phyloP scores from a whole-genome alignment of 1,140 invertebrate genomes.

The Aphidius ervi region DNA sequence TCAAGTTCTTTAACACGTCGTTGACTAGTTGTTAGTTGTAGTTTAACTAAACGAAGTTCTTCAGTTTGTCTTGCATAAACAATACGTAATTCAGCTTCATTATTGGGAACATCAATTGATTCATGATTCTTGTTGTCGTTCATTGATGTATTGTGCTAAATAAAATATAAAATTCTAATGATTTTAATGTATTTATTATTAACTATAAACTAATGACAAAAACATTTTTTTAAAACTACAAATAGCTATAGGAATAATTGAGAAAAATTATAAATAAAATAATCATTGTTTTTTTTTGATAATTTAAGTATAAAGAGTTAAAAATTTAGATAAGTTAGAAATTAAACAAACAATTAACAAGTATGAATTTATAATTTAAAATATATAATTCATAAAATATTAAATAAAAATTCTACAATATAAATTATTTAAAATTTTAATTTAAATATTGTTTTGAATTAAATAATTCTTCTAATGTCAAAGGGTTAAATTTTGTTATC shows the following conservation, averaged over 20 bases:
- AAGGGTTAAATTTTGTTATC: constrained; percentile 26
- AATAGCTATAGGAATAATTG: too few species aligned
- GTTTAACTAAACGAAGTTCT: constrained; percentile 68
- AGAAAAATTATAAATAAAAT: too few species aligned
- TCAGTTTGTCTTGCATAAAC: constrained; percentile 74
- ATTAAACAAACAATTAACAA: too few species aligned
- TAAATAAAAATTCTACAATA: too few species aligned
- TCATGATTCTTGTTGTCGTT: constrained; percentile 47
- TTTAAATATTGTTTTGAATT: not conserved
- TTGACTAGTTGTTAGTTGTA: constrained; percentile 72
- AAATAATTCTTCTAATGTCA: constrained; percentile 9
- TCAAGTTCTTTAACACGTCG: constrained; percentile 73
- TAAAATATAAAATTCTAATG: constrained; percentile 8
- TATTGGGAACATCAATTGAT: constrained; percentile 44
- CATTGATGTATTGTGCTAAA: constrained; percentile 39
- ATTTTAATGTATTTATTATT: constrained; percentile 1
- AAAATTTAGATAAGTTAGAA: too few species aligned
- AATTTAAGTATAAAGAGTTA: too few species aligned
- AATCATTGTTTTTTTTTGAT: too few species aligned
- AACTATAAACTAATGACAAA: constrained; percentile 13
- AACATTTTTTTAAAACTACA: not conserved
- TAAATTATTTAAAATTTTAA: not conserved
- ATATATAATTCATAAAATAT: too few species aligned
- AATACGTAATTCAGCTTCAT: constrained; percentile 61
- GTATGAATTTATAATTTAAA: too few species aligned